Evolutionary conservation across 2,113 vertebrate genomes (phyloP).

Genomic region (Megaleporinus macrocephalus): DNA sequence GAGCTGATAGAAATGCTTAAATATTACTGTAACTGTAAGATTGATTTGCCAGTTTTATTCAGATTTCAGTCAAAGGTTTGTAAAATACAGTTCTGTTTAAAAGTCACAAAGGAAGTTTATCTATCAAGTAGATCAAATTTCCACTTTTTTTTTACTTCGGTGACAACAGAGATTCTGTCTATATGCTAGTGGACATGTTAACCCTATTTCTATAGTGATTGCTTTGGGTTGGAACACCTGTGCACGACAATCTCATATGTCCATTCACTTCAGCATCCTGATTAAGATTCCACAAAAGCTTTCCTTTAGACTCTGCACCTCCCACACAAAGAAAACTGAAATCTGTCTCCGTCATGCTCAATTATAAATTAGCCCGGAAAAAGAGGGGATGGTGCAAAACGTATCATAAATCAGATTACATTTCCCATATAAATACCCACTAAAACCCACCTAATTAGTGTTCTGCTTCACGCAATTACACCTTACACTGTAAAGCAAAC

Average conservation of each 20-base stretch:
- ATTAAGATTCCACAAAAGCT: slow-evolving; percentile 48
- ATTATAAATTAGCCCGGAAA: slow-evolving; percentile 57
- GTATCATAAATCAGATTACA: slow-evolving; percentile 43
- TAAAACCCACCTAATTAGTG: slow-evolving; percentile 28
- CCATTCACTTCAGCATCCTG: slow-evolving; percentile 12
- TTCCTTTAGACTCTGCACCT: slow-evolving; percentile 13
- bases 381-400: slow-evolving; percentile 8
- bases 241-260: slow-evolving; percentile 41
- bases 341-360: slow-evolving; percentile 54
- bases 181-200: background rate
- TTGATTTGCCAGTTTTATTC: background rate
- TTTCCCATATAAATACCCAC: slow-evolving; percentile 35
- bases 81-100: background rate
- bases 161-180: too few species aligned
- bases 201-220: slow-evolving; percentile 9
- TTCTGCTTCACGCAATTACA: slow-evolving; percentile 45
- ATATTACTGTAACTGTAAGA: background rate
- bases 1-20: background rate
- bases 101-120: background rate
- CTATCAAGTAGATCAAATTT: background rate
- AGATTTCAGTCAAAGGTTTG: background rate
- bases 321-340: slow-evolving; percentile 51
- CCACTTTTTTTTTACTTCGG: too few species aligned
- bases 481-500: background rate
- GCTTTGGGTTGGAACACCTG: slow-evolving; percentile 31